Evolutionary conservation across 2,888 invertebrate species (phyloP), one percentile per base, ranked within the genome.

Genomic region (Chrysolina oricalcia): DNA sequence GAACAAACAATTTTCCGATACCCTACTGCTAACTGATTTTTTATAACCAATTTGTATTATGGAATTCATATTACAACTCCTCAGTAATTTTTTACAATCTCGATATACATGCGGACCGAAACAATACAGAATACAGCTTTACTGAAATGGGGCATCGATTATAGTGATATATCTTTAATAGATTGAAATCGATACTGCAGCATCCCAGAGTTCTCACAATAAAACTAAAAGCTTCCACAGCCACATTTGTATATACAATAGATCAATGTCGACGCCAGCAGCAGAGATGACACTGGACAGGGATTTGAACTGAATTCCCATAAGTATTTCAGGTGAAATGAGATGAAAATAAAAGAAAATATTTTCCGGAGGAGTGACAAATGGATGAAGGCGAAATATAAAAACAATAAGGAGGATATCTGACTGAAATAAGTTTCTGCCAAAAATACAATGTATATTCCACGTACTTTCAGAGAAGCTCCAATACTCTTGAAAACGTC

Each of bases 191-290:
- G 59, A 27, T 59, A 27, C 27, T 59, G 59, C 59, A 59, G 23
- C 59, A 59, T 59, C 59, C 59, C 59, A 59, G n/a, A 27, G 27
- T 11, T 27, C 27, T 27, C 59, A 27, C 59, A 59, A 27, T 59
- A 27, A 59, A 10, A 59, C 23, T 59, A 27, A 59, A 59, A 59
- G 59, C 59, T 59, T 59, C 13, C 27, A n/a, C 59, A 27, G 27
- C 59, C 8, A 59, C 59, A 27, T 59, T 59, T 59, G 27, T 23
- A 59, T 59, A 59, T 27, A 59, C 59, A 59, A 59, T 59, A 59
- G 27, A 23, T 59, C 59, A 59, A 27, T 59, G 27, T 59, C 59
- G 8, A 59, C 27, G 15, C 15, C 53, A 19, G 27, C 15, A 59
- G 11, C 59, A 23, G 59, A 59, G 23, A 23, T 59, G 59, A 59